Percentiles rank a stretch among this genome's conserved stretches.
These are phyloP conservation scores for Euspilapteryx auroguttella DNA, from an alignment of 2,888 invertebrate genomes.

Conservation along the genomic window DNA sequence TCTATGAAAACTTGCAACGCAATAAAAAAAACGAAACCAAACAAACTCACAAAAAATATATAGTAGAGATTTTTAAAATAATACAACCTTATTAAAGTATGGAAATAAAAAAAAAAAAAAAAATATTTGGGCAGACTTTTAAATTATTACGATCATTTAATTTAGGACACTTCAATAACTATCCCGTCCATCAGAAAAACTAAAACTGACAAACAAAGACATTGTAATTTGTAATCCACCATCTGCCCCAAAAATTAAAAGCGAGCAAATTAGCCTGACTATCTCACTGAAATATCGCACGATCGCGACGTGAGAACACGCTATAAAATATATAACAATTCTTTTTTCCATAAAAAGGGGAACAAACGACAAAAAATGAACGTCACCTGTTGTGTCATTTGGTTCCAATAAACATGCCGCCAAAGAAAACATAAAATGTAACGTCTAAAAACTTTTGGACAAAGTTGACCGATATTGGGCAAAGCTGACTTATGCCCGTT, in stretches of 20 bases:
- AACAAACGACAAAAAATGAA: slow-evolving; percentile 22
- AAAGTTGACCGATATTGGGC: slow-evolving; percentile 46
- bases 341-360: slow-evolving; percentile 12
- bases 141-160: too few species aligned
- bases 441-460: slow-evolving; percentile 33
- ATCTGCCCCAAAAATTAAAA: slow-evolving; percentile 33
- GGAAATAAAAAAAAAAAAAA: too few species aligned
- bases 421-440: slow-evolving; percentile 41
- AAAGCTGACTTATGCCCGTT: slow-evolving; percentile 32
- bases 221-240: too few species aligned
- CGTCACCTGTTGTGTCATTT: slow-evolving; percentile 62
- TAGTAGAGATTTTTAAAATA: too few species aligned
- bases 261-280: slow-evolving; percentile 38
- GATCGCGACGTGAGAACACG: slow-evolving; percentile 29
- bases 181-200: too few species aligned
- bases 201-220: too few species aligned
- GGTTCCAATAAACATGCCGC: slow-evolving; percentile 52
- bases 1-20: too few species aligned
- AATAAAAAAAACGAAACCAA: too few species aligned
- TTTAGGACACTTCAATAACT: too few species aligned
- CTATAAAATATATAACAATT: slow-evolving; percentile 56
- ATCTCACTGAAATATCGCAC: slow-evolving; percentile 22
- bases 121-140: too few species aligned
- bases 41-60: too few species aligned
- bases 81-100: too few species aligned